These are phyloP conservation scores for Drosophila mayri DNA, from an alignment of 1,140 invertebrate genomes.

Conservation along the genomic window DNA sequence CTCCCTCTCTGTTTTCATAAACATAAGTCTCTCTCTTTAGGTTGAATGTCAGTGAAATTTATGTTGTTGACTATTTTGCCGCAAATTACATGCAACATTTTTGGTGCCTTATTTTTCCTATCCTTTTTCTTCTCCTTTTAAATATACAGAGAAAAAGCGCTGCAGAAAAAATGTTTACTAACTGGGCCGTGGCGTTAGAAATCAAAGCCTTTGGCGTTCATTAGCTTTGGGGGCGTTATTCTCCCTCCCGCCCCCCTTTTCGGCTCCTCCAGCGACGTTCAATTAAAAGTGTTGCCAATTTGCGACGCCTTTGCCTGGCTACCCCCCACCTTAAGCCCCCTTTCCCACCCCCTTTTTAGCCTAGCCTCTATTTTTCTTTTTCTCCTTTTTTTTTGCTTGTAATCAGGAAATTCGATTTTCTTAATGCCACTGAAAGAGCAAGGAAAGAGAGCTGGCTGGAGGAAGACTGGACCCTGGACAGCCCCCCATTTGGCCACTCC, in stretches of 20 bases:
- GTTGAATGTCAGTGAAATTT: conserved; percentile 59
- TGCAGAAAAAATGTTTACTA: conserved; percentile 32
- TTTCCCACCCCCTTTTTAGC: not conserved
- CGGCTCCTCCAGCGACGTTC: conserved; percentile 59
- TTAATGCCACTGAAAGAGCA: conserved; percentile 69
- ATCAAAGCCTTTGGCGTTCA: conserved; percentile 83
- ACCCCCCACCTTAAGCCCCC: conserved; percentile 15
- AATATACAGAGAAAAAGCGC: conserved; percentile 17
- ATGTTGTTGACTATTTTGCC: conserved; percentile 80
- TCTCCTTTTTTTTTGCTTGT: conserved; percentile 30
- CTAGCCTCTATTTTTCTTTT: not conserved
- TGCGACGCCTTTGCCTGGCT: conserved; percentile 56
- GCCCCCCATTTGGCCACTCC: not conserved
- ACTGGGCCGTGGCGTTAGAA: conserved; percentile 74
- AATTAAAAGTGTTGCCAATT: conserved; percentile 83
- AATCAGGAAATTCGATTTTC: conserved; percentile 85
- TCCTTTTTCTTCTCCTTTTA: not conserved
- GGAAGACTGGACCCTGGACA: conserved; percentile 27
- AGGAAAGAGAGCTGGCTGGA: not conserved
- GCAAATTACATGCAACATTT: conserved; percentile 80
- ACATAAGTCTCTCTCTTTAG: not conserved
- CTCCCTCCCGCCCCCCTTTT: not conserved
- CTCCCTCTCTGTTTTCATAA: not conserved
- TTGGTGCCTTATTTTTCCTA: not conserved
- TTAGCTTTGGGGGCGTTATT: conserved; percentile 84